Evolutionary conservation across 2,113 vertebrate species (phyloP).

Genomic region (Sialia sialis): DNA sequence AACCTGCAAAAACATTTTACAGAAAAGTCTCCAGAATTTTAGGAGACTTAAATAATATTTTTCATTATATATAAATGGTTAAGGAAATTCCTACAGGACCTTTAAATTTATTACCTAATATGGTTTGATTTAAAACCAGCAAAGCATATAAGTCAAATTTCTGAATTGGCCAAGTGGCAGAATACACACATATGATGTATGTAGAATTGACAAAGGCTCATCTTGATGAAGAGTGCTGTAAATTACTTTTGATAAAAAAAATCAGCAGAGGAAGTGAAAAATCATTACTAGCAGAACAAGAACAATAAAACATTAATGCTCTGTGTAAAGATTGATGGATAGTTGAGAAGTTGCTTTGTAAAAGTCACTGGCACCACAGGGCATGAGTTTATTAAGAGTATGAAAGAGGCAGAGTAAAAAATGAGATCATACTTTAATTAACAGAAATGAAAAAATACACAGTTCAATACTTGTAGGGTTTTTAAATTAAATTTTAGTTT

Average conservation of each 20-base stretch:
- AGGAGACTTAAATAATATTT: background rate
- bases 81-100: background rate
- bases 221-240: conserved; percentile 9
- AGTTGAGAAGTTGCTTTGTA: conserved; percentile 29
- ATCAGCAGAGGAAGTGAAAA: conserved; percentile 39
- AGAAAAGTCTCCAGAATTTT: background rate
- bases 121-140: background rate
- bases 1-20: background rate
- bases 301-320: conserved; percentile 46
- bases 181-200: background rate
- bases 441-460: conserved; percentile 25
- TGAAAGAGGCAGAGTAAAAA: conserved; percentile 21
- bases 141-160: background rate
- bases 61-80: background rate
- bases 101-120: background rate
- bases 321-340: conserved; percentile 22
- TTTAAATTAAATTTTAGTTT: background rate
- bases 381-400: conserved; percentile 44
- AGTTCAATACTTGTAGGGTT: background rate
- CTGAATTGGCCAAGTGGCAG: background rate
- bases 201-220: conserved; percentile 1
- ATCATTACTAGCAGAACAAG: conserved; percentile 21
- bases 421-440: conserved; percentile 24
- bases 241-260: conserved; percentile 51
- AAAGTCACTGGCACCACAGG: conserved; percentile 31